phyloP scores from a whole-genome alignment of 2,888 invertebrate species.

The Belgica antarctica region DNA sequence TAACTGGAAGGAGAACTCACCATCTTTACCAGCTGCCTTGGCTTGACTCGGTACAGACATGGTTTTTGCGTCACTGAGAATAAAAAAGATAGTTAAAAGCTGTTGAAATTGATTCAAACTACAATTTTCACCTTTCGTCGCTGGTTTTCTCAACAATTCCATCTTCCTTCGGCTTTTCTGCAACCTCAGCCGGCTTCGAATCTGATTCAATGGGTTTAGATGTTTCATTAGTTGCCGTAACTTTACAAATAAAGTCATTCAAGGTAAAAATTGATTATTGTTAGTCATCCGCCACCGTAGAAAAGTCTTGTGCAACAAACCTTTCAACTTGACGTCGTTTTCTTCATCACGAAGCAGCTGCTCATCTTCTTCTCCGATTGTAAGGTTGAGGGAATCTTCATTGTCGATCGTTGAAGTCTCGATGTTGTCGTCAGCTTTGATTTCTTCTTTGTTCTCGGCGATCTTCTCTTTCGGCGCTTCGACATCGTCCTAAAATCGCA shows the following conservation, averaged over 20 bases:
- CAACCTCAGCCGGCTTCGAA: not conserved
- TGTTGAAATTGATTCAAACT: not conserved
- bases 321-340: conserved; percentile 59
- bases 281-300: not conserved
- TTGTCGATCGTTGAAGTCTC: conserved; percentile 65
- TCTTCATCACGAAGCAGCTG: conserved; percentile 74
- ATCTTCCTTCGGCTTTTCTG: not conserved
- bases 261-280: conserved; percentile 1
- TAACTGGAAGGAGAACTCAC: conserved; percentile 1
- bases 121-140: not conserved
- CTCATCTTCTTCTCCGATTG: conserved; percentile 76
- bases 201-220: conserved; percentile 10
- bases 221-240: not conserved
- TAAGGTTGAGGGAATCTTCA: conserved; percentile 77
- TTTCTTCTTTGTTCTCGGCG: conserved; percentile 47
- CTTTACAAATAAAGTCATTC: not conserved
- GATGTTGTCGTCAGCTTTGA: conserved; percentile 47
- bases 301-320: conserved; percentile 54
- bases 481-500: conserved; percentile 46
- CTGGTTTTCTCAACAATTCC: not conserved
- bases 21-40: conserved; percentile 37
- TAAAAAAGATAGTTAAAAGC: not conserved
- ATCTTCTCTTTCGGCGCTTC: conserved; percentile 48
- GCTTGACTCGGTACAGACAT: conserved; percentile 28
- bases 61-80: not conserved